Base-by-base conservation (phyloP, 2,113 vertebrate species). In the Gambusia holbrooki region DNA sequence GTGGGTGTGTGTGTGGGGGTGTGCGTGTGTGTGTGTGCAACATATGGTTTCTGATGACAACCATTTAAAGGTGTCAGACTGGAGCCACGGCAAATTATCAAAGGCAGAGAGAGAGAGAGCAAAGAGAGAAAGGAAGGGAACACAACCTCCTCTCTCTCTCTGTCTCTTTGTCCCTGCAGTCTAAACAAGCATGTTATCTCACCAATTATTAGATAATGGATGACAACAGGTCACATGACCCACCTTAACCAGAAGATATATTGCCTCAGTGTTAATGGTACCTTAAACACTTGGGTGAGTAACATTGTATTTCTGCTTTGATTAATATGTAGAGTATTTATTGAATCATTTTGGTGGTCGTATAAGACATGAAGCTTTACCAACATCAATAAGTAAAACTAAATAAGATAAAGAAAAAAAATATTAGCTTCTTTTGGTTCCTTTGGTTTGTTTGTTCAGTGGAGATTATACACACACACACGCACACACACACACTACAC, bases 41-140 rank as follows among this genome's bases (percentile, higher is more conserved):
- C 96, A 97, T 96, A 93, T 95, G 95, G 95, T 96, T 96, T 95
- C 94, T 93, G 94, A 95, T 95, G 96, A 96, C 94, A 94, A 91
- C 92, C 94, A 93, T 96, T 97, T 96, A 95, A 96, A 96, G 94
- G 94, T 96, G 96, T 96, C 96, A 97, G 91, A 80, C 91, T 96
- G 97, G 97, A 97, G 97, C 96, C 97, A 97, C 90, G 84, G 94
- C 90, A 94, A 97, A 96, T 97, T 97, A 96, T 94, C 94, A 92
- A 93, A 95, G 88, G 33, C 66, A 77, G 30, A 71, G 28, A 77
- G 60, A 81, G 48, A 68, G 32, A 33, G 69, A 71, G 45, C 45
- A 48, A 5, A 48, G 14, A 15, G 42, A 48, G 45, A 48, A 48
- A 48, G 45, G 13, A 42, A 42, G 13, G 40, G 40, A 42, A 60